These are phyloP conservation scores for Neodiprion pinetum DNA, from an alignment of 1,140 invertebrate species.

Conservation along the genomic window DNA sequence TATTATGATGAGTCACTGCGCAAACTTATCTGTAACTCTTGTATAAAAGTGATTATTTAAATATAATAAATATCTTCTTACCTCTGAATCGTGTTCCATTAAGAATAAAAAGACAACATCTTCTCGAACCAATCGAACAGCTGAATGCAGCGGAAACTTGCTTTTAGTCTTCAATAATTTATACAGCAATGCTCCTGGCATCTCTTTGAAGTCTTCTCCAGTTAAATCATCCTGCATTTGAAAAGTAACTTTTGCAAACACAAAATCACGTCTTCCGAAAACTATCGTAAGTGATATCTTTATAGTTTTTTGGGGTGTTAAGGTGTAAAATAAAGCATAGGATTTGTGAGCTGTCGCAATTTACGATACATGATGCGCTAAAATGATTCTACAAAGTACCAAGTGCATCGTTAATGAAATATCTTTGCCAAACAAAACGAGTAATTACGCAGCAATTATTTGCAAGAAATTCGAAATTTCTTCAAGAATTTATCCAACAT, in stretches of 20 bases:
- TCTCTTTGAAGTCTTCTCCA: slow-evolving; percentile 89
- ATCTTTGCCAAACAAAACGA: too few species aligned
- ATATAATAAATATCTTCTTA: slow-evolving; percentile 60
- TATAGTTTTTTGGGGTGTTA: background rate
- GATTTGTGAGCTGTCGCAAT: too few species aligned
- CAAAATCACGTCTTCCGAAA: slow-evolving; percentile 15
- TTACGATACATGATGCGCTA: too few species aligned
- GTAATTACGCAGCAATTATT: too few species aligned
- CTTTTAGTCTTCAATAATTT: slow-evolving; percentile 92
- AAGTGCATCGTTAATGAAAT: too few species aligned
- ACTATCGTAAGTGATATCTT: background rate
- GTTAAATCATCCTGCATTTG: slow-evolving; percentile 80
- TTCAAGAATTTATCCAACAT: too few species aligned
- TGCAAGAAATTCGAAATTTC: too few species aligned
- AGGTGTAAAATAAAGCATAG: background rate
- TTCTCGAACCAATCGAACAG: slow-evolving; percentile 84
- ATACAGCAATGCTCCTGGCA: slow-evolving; percentile 89
- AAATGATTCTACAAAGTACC: too few species aligned
- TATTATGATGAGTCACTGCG: too few species aligned
- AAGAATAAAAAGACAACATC: slow-evolving; percentile 95
- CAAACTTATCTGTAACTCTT: too few species aligned
- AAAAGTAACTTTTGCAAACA: background rate
- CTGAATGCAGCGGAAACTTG: slow-evolving; percentile 86
- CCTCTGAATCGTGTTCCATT: slow-evolving; percentile 87
- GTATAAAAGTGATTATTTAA: too few species aligned